phyloP scores from a whole-genome alignment of 2,113 vertebrate genomes.

The Microtus montanus region DNA sequence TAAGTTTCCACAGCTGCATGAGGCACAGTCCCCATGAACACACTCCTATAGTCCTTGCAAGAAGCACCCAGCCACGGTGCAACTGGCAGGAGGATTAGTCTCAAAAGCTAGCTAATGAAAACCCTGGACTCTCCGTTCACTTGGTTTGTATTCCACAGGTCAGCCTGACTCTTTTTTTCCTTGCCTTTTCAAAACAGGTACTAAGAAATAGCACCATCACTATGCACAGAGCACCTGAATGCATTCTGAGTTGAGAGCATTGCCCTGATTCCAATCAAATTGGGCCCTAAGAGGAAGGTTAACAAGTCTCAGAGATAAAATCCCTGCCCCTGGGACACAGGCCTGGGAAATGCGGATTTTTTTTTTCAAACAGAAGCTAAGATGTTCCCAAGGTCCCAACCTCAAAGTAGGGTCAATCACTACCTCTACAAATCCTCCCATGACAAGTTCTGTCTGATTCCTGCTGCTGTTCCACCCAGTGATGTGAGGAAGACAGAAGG shows the following conservation, averaged over 20 bases:
- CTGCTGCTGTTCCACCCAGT: not conserved
- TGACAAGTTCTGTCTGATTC: not conserved
- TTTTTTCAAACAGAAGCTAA: not conserved
- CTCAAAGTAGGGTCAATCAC: not conserved
- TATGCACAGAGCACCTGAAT: not conserved
- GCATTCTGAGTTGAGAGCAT: not conserved
- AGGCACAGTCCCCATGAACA: not conserved
- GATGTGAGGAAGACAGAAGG: not conserved
- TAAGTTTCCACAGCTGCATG: not conserved
- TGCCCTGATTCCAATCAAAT: not conserved
- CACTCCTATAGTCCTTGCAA: not conserved
- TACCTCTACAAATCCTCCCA: not conserved
- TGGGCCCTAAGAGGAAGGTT: not conserved
- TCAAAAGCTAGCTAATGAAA: not conserved
- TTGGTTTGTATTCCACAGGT: not conserved
- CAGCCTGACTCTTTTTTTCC: too few relatives aligned
- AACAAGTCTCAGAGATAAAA: not conserved
- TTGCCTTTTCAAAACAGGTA: not conserved
- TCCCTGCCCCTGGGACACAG: not conserved
- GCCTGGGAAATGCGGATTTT: not conserved
- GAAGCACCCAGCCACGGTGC: not conserved
- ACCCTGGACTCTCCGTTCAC: not conserved
- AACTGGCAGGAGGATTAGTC: not conserved
- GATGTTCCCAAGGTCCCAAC: not conserved
- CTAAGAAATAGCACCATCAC: not conserved